Evolutionary conservation across 2,113 vertebrate species (phyloP).

Genomic region (Callionymus lyra): DNA sequence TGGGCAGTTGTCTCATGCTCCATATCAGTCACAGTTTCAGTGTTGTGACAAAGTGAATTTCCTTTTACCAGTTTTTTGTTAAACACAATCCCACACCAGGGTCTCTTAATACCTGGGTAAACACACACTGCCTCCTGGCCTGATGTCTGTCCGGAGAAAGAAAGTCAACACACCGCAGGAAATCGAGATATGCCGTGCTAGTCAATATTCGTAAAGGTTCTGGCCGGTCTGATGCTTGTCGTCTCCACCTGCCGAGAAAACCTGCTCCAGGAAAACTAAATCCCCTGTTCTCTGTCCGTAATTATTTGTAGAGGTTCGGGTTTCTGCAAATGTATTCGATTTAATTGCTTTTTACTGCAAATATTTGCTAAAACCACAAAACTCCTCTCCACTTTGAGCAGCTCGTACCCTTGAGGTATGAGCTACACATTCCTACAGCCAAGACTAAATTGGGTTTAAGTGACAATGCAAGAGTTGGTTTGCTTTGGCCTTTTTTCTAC

Average conservation of each 20-base stretch:
- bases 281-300: slow-evolving; percentile 11
- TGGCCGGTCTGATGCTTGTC: no score
- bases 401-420: slow-evolving; percentile 11
- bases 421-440: slow-evolving; percentile 26
- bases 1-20: neutral
- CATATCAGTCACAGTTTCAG: slow-evolving; percentile 20
- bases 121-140: slow-evolving; percentile 41
- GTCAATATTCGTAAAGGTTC: no score
- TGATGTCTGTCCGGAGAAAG: slow-evolving; percentile 20
- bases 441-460: slow-evolving; percentile 4
- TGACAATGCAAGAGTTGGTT: slow-evolving; percentile 14
- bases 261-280: slow-evolving; percentile 32
- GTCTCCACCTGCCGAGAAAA: slow-evolving; percentile 28
- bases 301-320: slow-evolving; percentile 58
- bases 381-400: slow-evolving; percentile 5
- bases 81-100: slow-evolving; percentile 16
- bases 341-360: slow-evolving; percentile 62
- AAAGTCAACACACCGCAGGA: no score
- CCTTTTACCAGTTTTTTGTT: slow-evolving; percentile 44
- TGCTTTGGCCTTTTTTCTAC: neutral
- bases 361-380: slow-evolving; percentile 53
- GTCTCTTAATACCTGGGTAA: slow-evolving; percentile 53
- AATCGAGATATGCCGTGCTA: no score
- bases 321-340: slow-evolving; percentile 56
- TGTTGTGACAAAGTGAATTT: slow-evolving; percentile 30